Base-by-base conservation (phyloP, 2,888 invertebrate genomes). In the Apoda limacodes region DNA sequence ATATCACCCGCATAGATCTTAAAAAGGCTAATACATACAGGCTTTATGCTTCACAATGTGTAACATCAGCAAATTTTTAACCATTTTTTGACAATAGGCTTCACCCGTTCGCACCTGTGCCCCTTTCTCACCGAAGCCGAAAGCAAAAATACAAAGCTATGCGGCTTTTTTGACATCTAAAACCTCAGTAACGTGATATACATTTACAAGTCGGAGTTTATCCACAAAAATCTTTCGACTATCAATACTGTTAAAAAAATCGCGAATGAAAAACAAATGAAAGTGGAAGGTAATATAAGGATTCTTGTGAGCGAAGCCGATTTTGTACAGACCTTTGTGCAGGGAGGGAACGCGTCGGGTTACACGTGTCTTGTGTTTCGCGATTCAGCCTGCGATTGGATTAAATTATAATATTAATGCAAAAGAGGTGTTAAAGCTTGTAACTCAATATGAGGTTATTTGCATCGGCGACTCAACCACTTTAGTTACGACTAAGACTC, bases 61-160 rank as follows among this genome's bases (percentile, higher is more conserved):
- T 48, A 56, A 60, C 52, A 55, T 60, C 64, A 53, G 58, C 55
- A 37, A 55, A 50, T 51, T 53, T 46, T 35, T 32, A 21, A 13
- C 24, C 20, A 26, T 26, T 43, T 48, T 44, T 41, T 39, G 20
- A 33, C 19, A 28, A 39, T 39, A 45, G 37, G 23, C 37, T 62
- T 55, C 36, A 69, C 74, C 75, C 71, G 65, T 72, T 70, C 61
- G 43, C 74, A 74, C 74, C 71, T 74, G 75, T 69, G 39, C 31
- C 13, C 32, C 17, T 37, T 58, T 63, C 61, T 46, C 61, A 60
- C 51, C 49, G 46, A 5, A 5, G 21, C 22, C 27, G 31, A 19
- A 19, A 15, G 25, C 13, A 28, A 28, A 25, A 37, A 46, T 40
- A 34, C 36, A 37, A 36, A 50, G 38, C 27, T 33, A 39, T 51